phyloP scores from a whole-genome alignment of 2,888 invertebrate species.

The Megalurothrips usitatus region DNA sequence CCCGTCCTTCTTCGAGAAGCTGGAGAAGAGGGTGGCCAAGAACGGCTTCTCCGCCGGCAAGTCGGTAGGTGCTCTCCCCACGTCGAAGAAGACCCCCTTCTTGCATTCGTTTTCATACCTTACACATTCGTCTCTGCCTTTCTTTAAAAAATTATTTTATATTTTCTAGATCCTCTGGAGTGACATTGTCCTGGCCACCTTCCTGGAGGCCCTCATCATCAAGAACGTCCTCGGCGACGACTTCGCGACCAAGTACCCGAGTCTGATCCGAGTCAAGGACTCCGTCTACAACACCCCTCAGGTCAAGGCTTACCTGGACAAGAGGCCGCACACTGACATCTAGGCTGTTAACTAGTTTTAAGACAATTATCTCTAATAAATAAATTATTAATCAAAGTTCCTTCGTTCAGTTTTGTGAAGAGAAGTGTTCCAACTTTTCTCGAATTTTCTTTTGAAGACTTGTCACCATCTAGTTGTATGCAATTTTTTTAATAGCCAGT shows the following conservation, averaged over 20 bases:
- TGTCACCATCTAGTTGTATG: background rate
- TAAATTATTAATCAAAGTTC: background rate
- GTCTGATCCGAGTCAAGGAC: conserved; percentile 51
- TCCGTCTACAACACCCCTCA: conserved; percentile 52
- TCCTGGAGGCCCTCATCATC: conserved; percentile 54
- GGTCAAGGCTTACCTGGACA: conserved; percentile 54
- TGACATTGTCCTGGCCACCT: conserved; percentile 56
- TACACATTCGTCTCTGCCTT: background rate
- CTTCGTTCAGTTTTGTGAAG: too few species aligned
- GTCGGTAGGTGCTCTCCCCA: conserved; percentile 45
- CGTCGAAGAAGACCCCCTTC: background rate
- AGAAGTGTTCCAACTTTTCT: background rate
- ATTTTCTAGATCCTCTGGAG: conserved; percentile 56
- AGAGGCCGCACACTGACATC: conserved; percentile 54
- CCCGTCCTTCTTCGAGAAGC: conserved; percentile 54
- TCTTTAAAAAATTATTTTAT: conserved; percentile 23
- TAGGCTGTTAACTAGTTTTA: conserved; percentile 41
- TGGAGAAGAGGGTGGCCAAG: conserved; percentile 52
- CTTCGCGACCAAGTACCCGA: conserved; percentile 52
- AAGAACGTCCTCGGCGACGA: conserved; percentile 52
- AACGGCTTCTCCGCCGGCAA: conserved; percentile 55
- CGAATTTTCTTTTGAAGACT: background rate
- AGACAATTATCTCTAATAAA: background rate
- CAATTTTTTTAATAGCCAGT: too few species aligned
- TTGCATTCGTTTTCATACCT: background rate